Percentiles rank a stretch among this genome's conserved stretches.
phyloP scores from a whole-genome alignment of 2,797 vertebrate species.

The Acrossocheilus wenchowensis region DNA sequence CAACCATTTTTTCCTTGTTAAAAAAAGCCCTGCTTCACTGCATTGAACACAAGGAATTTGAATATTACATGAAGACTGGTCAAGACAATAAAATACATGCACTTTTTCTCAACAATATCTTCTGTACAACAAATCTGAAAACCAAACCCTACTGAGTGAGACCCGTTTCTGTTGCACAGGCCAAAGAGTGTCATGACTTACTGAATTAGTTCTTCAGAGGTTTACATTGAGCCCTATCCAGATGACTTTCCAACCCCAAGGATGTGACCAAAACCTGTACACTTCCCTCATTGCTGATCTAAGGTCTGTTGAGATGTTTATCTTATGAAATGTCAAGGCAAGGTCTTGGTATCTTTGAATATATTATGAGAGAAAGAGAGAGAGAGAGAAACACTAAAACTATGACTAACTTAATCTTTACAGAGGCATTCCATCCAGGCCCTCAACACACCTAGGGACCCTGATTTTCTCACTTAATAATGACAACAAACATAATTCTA shows the following conservation, averaged over 20 bases:
- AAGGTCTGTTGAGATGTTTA: constrained; percentile 31
- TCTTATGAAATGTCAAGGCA: constrained; percentile 8
- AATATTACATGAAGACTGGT: not conserved
- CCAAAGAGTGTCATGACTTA: not conserved
- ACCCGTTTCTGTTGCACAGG: constrained; percentile 10
- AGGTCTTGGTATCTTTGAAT: not conserved
- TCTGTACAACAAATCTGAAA: constrained; percentile 44
- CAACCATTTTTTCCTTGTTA: constrained; percentile 6
- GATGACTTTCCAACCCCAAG: not conserved
- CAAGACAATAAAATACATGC: not conserved
- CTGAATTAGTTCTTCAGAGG: too few species aligned
- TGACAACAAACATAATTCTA: not conserved
- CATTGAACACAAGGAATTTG: constrained; percentile 8
- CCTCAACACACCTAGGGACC: not conserved
- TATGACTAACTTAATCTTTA: not conserved
- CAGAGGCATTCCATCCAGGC: not conserved
- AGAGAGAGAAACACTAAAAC: not conserved
- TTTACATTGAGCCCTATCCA: too few species aligned
- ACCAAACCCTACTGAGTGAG: constrained; percentile 42
- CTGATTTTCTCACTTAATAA: not conserved
- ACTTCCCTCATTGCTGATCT: constrained; percentile 5
- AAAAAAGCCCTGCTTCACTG: not conserved
- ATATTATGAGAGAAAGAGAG: not conserved
- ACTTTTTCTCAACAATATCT: constrained; percentile 61
- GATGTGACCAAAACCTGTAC: constrained; percentile 19